Evolutionary conservation across 1,140 invertebrate species (phyloP).

Genomic region (Leucophenga varia): DNA sequence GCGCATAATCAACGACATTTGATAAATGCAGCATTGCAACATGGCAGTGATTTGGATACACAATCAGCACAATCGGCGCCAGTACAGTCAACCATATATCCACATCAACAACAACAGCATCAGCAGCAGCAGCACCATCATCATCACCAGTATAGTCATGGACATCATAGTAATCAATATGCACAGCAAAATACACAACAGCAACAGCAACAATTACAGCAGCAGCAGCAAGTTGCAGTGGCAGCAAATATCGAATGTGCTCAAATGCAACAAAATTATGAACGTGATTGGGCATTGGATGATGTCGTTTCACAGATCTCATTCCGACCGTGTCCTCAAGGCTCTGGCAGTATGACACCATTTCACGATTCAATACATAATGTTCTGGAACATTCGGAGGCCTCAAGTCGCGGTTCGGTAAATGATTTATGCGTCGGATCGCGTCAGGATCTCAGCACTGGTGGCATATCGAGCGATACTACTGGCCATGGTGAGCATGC

Average conservation of each 20-base stretch:
- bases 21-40: too few relatives aligned
- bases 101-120: too few relatives aligned
- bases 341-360: slow-evolving; percentile 55
- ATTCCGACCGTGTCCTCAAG: slow-evolving; percentile 53
- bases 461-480: slow-evolving; percentile 49
- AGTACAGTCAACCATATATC: too few relatives aligned
- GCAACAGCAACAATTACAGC: slow-evolving; percentile 22
- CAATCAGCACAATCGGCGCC: slow-evolving; percentile 35
- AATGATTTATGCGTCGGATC: slow-evolving; percentile 48
- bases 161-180: too few relatives aligned
- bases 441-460: slow-evolving; percentile 49
- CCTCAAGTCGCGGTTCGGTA: slow-evolving; percentile 45
- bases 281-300: slow-evolving; percentile 51
- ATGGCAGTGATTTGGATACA: too few relatives aligned
- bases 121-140: slow-evolving; percentile 16
- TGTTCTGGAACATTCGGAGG: slow-evolving; percentile 51
- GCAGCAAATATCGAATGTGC: slow-evolving; percentile 63
- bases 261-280: slow-evolving; percentile 57
- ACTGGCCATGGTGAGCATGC: slow-evolving; percentile 47
- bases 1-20: slow-evolving; percentile 35
- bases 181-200: slow-evolving; percentile 5
- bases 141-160: neutral
- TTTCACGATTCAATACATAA: slow-evolving; percentile 56
- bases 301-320: slow-evolving; percentile 56
- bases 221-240: slow-evolving; percentile 58